Conservation (phyloP, 2,888 invertebrate genomes). For the Trichopoda pennipes region DNA sequence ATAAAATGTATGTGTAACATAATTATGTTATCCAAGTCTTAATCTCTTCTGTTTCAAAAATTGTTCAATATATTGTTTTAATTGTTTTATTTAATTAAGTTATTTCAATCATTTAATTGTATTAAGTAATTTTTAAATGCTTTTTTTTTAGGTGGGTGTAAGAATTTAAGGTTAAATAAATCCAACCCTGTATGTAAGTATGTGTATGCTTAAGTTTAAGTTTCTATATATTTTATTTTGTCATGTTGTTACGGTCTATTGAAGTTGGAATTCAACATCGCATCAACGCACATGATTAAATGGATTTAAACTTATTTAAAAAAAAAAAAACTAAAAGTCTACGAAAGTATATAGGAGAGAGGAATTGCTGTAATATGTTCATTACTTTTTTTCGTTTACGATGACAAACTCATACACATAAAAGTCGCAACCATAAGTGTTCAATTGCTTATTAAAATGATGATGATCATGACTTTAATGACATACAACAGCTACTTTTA, state of each 20-base stretch:
- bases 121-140: no score
- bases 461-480: constrained; percentile 7
- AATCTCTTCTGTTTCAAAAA: no score
- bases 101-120: no score
- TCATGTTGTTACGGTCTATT: constrained; percentile 69
- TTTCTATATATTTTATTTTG: constrained; percentile 11
- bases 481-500: background rate
- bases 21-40: no score
- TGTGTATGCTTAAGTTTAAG: background rate
- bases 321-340: background rate
- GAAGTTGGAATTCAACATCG: constrained; percentile 69
- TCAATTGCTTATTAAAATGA: constrained; percentile 50
- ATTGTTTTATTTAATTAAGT: no score
- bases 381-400: constrained; percentile 19
- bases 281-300: constrained; percentile 69
- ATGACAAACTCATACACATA: background rate
- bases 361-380: constrained; percentile 16
- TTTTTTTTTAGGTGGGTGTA: no score
- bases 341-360: constrained; percentile 18
- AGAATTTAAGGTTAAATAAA: background rate
- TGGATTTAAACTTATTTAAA: constrained; percentile 59
- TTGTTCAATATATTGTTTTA: no score
- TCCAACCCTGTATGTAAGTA: constrained; percentile 20
- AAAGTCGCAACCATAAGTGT: background rate
- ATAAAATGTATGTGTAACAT: no score